phyloP scores from a whole-genome alignment of 2,113 vertebrate species.

The Cisticola juncidis region DNA sequence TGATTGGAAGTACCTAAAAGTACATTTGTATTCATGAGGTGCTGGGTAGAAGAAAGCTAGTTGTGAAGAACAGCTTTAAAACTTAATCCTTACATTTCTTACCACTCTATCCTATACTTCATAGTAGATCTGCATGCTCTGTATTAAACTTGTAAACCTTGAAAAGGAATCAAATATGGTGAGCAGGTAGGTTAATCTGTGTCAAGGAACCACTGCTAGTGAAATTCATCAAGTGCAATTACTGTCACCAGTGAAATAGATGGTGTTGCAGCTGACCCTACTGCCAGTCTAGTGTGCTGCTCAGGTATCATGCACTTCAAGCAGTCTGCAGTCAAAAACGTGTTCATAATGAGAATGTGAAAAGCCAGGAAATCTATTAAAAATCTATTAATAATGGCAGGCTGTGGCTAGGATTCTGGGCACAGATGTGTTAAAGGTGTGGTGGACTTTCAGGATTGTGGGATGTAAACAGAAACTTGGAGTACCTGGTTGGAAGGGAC shows the following conservation, averaged over 20 bases:
- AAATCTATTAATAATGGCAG: background rate
- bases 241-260: background rate
- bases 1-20: background rate
- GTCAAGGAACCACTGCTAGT: background rate
- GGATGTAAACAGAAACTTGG: background rate
- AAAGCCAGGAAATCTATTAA: background rate
- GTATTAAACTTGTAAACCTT: background rate
- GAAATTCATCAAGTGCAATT: conserved; percentile 23
- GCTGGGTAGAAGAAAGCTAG: background rate
- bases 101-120: fast-evolving
- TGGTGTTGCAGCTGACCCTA: background rate
- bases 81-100: background rate
- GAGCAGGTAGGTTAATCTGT: conserved; percentile 25
- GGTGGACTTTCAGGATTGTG: background rate
- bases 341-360: background rate
- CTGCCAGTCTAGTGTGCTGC: background rate
- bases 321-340: background rate
- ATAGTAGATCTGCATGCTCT: background rate
- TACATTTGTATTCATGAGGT: background rate
- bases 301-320: background rate
- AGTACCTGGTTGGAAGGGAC: background rate
- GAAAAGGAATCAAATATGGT: background rate
- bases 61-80: background rate
- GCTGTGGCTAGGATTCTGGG: background rate
- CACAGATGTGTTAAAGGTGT: background rate